Percentiles rank a stretch among this genome's conserved stretches.
Conservation (phyloP, 2,797 vertebrate genomes). For the Sarcoramphus papa region DNA sequence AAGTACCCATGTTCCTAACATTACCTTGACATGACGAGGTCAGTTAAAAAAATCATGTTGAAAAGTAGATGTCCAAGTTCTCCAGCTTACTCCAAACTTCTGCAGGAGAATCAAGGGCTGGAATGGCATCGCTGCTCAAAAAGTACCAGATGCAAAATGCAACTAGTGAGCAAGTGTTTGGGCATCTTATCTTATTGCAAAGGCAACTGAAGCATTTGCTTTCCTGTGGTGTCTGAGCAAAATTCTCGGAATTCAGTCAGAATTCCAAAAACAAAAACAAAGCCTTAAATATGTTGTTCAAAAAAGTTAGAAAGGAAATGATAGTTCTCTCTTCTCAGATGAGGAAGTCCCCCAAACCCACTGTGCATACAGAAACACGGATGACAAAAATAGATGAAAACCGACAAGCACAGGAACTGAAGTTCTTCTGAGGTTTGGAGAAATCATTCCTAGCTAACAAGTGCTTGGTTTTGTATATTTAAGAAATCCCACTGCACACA, state of each 20-base stretch:
- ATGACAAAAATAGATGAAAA: background rate
- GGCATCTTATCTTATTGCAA: background rate
- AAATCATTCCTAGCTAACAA: background rate
- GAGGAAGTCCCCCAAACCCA: background rate
- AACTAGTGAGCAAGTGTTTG: background rate
- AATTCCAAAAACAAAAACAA: background rate
- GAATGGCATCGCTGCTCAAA: background rate
- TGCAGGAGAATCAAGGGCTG: background rate
- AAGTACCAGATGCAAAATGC: background rate
- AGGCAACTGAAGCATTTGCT: background rate
- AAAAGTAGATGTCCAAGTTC: background rate
- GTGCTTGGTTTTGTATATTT: background rate
- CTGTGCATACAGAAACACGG: rapidly evolving
- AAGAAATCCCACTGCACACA: background rate
- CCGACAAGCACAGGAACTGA: background rate
- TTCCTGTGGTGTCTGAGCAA: background rate
- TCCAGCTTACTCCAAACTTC: background rate
- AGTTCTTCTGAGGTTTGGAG: background rate
- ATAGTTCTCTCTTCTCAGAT: background rate
- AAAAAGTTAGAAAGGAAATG: background rate
- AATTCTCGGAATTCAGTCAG: background rate
- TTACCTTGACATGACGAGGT: background rate
- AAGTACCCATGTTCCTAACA: background rate
- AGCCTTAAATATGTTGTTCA: background rate
- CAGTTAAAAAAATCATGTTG: background rate